Base-by-base conservation (phyloP, 2,797 vertebrate genomes). In the Cephalopachus bancanus region DNA sequence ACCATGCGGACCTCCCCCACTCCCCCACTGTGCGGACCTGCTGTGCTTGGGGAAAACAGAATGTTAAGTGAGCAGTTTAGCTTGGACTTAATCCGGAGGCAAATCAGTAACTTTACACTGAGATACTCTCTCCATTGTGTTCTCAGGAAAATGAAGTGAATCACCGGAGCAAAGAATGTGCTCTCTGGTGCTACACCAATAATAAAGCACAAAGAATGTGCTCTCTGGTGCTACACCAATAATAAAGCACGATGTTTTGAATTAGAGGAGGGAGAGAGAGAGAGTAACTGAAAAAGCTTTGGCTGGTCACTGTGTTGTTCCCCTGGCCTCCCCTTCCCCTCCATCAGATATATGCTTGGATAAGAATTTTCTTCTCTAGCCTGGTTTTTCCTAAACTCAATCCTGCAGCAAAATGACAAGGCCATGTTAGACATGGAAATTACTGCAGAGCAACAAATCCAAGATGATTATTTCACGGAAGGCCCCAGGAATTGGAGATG, bases 101-200 rank as follows among this genome's bases (percentile, higher is more conserved):
- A 97, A 97, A 93, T 97, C 94, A 93, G 97, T 97, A 97, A 75
- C 86, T 97, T 97, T 97, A 88, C 97, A 79, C 85, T 96, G 92
- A 95, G 96, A 96, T 97, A 57, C 64, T 93, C 87, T 83, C 93
- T 97, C 92, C 51, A 20, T 94, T 95, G 94, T 97, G 96, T 98
- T 96, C 96, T 98, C 95, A 97, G 97, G 98, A 97, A 95, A 95
- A 97, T 49, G 93, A 97, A 98, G 98, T 98, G 98, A 98, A 97
- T 96, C 95, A 83, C 96, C 80, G 84, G 96, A 96, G 91, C 51
- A 17, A 89, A 79, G 96, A 97, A 95, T 97, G 97, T 91, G 60
- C 93, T 57, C 85, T 83, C 95, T 91, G 91, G 81, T 79, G 89
- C 86, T 24, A n/a, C n/a, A n/a, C n/a, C n/a, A n/a, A n/a, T n/a